A percentile compares a stretch with the other conserved stretches of the same genome.
These are phyloP conservation scores for Phania funesta DNA, from an alignment of 2,888 invertebrate species.

Conservation along the genomic window DNA sequence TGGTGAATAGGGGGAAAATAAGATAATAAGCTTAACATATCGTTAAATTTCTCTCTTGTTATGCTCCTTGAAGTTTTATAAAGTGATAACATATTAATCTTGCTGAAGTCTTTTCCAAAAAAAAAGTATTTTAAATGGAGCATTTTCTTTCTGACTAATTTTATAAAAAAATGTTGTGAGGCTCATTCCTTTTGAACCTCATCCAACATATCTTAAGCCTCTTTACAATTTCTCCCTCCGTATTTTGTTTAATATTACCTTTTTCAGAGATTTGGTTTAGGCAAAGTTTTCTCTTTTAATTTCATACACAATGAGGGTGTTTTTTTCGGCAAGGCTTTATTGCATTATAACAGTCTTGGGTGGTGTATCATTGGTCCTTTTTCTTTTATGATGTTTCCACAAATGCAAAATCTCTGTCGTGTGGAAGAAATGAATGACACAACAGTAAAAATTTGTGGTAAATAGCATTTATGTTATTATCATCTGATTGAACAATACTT, in stretches of 20 bases:
- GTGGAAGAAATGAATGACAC: too few relatives aligned
- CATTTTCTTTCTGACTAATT: neutral
- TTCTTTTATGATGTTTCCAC: too few relatives aligned
- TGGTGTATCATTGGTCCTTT: too few relatives aligned
- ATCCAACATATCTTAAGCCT: neutral
- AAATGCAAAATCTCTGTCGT: neutral
- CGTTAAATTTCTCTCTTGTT: neutral
- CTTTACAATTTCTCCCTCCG: neutral
- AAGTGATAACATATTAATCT: neutral
- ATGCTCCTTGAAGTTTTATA: neutral
- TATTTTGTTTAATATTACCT: constrained; percentile 3
- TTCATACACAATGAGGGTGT: too few relatives aligned
- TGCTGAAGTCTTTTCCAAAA: constrained; percentile 1
- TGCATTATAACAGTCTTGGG: too few relatives aligned
- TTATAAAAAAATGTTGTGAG: neutral
- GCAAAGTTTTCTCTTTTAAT: too few relatives aligned
- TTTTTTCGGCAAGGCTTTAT: too few relatives aligned
- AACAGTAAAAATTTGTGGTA: too few relatives aligned
- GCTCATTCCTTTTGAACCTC: constrained; percentile 1
- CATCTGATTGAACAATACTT: too few relatives aligned
- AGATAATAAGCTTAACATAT: neutral
- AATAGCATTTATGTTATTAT: too few relatives aligned
- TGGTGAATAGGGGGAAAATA: too few relatives aligned
- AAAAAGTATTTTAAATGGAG: neutral
- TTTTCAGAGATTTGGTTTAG: neutral